A percentile compares a stretch with the other conserved stretches of the same genome.
Evolutionary conservation across 1,140 invertebrate species (phyloP).

Genomic region (Physella acuta): DNA sequence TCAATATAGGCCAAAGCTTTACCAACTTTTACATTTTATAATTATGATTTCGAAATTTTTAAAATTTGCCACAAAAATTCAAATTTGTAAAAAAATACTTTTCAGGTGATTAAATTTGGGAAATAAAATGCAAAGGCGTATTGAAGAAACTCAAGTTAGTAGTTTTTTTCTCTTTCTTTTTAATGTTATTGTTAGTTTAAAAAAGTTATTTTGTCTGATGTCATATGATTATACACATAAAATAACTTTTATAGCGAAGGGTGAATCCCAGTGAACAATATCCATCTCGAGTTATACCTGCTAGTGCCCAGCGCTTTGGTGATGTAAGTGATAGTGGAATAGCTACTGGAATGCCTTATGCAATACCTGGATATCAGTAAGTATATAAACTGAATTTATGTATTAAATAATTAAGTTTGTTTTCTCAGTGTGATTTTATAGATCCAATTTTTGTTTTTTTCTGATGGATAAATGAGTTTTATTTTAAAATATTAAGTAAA

Average conservation of each 20-base stretch:
- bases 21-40: background rate
- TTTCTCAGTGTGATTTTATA: background rate
- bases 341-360: slow-evolving; percentile 11
- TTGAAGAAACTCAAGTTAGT: slow-evolving; percentile 13
- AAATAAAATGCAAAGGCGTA: slow-evolving; percentile 18
- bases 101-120: background rate
- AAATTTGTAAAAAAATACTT: background rate
- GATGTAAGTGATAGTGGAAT: slow-evolving; percentile 18
- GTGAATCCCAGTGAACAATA: slow-evolving; percentile 10
- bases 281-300: slow-evolving; percentile 7
- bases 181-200: background rate
- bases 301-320: slow-evolving; percentile 14
- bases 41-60: background rate
- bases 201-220: background rate
- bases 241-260: background rate
- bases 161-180: background rate
- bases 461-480: background rate
- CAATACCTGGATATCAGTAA: slow-evolving; percentile 21
- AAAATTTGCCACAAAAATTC: background rate
- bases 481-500: slow-evolving; percentile 9
- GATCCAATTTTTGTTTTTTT: background rate
- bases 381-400: background rate
- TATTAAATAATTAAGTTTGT: background rate
- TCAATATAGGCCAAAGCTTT: background rate
- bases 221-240: background rate